A percentile compares a stretch with the other conserved stretches of the same genome.
These are phyloP conservation scores for Perodicticus potto DNA, from an alignment of 2,797 vertebrate species.

Conservation along the genomic window DNA sequence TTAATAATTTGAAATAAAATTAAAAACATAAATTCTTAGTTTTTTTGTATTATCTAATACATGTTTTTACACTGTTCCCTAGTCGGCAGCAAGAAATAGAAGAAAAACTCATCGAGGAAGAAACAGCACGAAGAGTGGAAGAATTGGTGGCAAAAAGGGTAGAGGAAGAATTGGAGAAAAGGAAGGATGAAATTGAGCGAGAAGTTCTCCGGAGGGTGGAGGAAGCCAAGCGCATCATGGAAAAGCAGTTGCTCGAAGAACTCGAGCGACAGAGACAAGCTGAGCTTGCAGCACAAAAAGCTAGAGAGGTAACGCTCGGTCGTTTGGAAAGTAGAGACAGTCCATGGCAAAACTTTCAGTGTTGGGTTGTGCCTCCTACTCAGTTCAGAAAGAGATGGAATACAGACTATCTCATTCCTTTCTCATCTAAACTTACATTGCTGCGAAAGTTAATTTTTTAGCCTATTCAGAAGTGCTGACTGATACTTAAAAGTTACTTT, in stretches of 20 bases:
- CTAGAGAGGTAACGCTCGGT: conserved; percentile 99
- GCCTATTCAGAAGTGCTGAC: conserved; percentile 90
- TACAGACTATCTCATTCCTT: conserved; percentile 90
- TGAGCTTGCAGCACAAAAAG: conserved; percentile 97
- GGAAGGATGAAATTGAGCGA: conserved; percentile 98
- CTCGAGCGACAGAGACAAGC: conserved; percentile 99
- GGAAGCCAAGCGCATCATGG: conserved; percentile 99
- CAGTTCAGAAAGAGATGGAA: conserved; percentile 91
- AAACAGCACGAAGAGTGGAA: conserved; percentile 98
- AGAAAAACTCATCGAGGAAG: conserved; percentile 99
- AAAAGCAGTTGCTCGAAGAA: conserved; percentile 99
- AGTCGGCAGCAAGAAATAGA: conserved; percentile 99
- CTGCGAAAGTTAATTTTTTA: conserved; percentile 90
- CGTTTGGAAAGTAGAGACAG: conserved; percentile 97
- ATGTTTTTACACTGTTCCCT: conserved; percentile 62
- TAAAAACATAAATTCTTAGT: background rate
- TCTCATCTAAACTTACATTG: conserved; percentile 89
- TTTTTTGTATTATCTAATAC: background rate
- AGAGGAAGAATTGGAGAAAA: conserved; percentile 98
- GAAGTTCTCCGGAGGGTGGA: conserved; percentile 98
- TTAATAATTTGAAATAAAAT: background rate
- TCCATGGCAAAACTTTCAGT: conserved; percentile 95
- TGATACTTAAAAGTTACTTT: conserved; percentile 89
- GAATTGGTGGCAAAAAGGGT: conserved; percentile 98
- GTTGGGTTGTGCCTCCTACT: conserved; percentile 90